phyloP scores from a whole-genome alignment of 2,797 vertebrate genomes.

The Sebastes taczanowskii region DNA sequence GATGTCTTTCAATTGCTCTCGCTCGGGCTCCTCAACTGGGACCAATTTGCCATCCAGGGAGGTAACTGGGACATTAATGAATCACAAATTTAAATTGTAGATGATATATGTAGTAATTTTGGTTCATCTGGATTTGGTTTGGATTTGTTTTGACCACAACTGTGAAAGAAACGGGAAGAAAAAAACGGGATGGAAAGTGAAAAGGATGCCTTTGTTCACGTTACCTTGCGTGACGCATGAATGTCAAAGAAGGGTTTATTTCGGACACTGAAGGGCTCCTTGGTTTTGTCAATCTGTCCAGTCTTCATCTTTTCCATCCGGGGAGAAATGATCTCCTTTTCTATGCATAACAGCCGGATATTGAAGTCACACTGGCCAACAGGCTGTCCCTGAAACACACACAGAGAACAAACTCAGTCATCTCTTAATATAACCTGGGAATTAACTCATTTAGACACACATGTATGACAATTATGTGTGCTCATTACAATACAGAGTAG shows the following conservation, averaged over 20 bases:
- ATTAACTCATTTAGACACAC: neutral
- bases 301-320: conserved; percentile 95
- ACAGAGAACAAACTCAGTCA: neutral
- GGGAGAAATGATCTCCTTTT: conserved; percentile 95
- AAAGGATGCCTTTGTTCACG: neutral
- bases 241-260: conserved; percentile 98
- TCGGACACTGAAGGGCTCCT: conserved; percentile 95
- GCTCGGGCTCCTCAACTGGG: neutral
- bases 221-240: conserved; percentile 92
- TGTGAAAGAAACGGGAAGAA: neutral
- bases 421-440: neutral
- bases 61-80: conserved; percentile 1
- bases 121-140: neutral
- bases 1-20: conserved; percentile 6
- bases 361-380: conserved; percentile 98
- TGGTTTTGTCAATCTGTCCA: conserved; percentile 95
- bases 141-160: neutral
- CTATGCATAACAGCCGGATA: conserved; percentile 92
- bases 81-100: neutral
- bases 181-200: neutral
- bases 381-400: conserved; percentile 88
- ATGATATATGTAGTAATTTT: neutral
- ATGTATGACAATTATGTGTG: neutral
- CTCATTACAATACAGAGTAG: neutral
- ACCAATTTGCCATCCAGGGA: conserved; percentile 5